These are phyloP conservation scores for Mesorhabditis spiculigera DNA, from an alignment of 2,888 invertebrate species.

Conservation along the genomic window DNA sequence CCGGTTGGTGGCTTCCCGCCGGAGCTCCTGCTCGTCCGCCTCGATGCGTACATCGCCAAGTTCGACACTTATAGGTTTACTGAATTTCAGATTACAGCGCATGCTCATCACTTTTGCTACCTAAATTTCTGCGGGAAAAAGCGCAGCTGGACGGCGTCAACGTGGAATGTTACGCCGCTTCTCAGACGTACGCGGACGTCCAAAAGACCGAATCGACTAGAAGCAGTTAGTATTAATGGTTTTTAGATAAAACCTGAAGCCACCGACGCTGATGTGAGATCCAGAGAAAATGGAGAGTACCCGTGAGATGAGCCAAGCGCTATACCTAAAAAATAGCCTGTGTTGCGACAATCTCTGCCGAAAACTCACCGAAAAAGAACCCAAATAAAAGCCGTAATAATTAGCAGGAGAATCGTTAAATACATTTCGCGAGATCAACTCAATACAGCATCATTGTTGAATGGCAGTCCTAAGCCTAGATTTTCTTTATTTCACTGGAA, in stretches of 20 bases:
- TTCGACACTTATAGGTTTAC: constrained; percentile 57
- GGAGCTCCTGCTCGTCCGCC: constrained; percentile 13
- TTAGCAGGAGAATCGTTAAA: no score
- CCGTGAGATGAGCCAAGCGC: constrained; percentile 57
- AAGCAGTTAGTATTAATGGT: constrained; percentile 18
- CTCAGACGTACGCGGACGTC: constrained; percentile 29
- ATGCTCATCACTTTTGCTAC: constrained; percentile 3
- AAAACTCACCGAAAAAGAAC: no score
- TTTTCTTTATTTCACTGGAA: no score
- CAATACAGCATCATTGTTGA: no score
- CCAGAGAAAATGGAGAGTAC: constrained; percentile 36
- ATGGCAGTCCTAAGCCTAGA: no score
- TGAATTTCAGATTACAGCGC: constrained; percentile 21
- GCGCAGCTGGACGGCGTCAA: constrained; percentile 20
- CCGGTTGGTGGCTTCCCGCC: constrained; percentile 1
- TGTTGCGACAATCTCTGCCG: not conserved
- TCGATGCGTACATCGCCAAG: constrained; percentile 58
- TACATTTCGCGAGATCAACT: no score
- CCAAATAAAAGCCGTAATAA: no score
- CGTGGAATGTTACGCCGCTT: constrained; percentile 22
- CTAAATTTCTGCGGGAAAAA: constrained; percentile 19
- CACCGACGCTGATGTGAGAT: constrained; percentile 22
- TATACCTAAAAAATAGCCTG: constrained; percentile 48
- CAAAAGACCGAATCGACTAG: constrained; percentile 27
- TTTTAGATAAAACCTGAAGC: constrained; percentile 27